Evolutionary conservation across 30 jellyfish, hydroid and myxozoan genomes (phyloP).

Genomic region (Cassiopea xamachana): DNA sequence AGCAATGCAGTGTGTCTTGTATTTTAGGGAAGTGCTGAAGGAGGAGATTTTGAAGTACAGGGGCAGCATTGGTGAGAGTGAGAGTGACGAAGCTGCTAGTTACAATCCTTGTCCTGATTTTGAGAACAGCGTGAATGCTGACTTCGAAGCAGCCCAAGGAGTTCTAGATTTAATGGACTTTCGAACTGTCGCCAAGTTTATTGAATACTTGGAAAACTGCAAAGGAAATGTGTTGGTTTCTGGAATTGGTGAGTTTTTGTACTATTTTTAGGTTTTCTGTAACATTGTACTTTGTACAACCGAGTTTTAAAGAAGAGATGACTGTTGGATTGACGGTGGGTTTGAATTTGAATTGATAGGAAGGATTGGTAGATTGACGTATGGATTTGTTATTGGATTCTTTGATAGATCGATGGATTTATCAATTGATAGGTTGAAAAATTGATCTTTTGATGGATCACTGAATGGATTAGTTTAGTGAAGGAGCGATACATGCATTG

Average conservation of each 20-base stretch:
- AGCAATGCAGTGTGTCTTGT: too few species aligned
- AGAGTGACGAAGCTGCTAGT: conserved; percentile 14
- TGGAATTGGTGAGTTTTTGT: conserved; percentile 76
- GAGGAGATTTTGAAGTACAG: conserved; percentile 43
- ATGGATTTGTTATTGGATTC: too few species aligned
- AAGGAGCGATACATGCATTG: too few species aligned
- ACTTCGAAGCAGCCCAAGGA: conserved; percentile 71
- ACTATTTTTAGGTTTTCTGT: background rate
- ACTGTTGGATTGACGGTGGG: too few species aligned
- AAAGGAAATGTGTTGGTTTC: conserved; percentile 77
- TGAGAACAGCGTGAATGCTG: conserved; percentile 74
- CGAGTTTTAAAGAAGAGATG: background rate
- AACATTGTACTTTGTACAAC: background rate
- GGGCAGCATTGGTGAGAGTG: conserved; percentile 41
- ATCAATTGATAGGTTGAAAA: too few species aligned
- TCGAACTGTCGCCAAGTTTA: conserved; percentile 50
- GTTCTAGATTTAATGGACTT: conserved; percentile 62
- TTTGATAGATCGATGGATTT: too few species aligned
- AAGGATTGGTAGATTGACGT: too few species aligned
- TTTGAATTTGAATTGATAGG: too few species aligned
- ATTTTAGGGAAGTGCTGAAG: conserved; percentile 51
- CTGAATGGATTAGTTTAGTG: too few species aligned
- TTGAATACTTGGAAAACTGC: conserved; percentile 68
- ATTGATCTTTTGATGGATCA: too few species aligned
- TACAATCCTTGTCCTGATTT: conserved; percentile 74